Percentiles rank a stretch among this genome's conserved stretches.
Evolutionary conservation across 2,797 vertebrate genomes (phyloP).

Genomic region (Alca torda): DNA sequence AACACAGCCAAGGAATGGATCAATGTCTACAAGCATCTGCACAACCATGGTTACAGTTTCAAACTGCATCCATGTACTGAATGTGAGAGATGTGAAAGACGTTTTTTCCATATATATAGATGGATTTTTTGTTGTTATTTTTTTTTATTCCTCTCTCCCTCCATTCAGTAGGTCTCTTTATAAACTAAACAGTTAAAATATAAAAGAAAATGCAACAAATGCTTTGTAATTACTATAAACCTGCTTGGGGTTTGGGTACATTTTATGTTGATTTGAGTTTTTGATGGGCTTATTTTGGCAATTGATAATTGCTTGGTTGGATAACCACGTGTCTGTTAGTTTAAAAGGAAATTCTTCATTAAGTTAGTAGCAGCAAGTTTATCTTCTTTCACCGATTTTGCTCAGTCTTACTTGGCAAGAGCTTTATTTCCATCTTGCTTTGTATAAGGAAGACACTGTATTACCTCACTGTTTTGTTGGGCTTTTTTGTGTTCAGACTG

Average conservation of each 20-base stretch:
- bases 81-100: background rate
- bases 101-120: background rate
- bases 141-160: background rate
- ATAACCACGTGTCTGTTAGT: background rate
- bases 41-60: background rate
- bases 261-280: background rate
- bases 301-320: background rate
- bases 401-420: background rate
- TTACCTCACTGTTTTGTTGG: background rate
- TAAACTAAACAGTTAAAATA: background rate
- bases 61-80: background rate
- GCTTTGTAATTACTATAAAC: background rate
- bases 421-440: background rate
- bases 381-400: background rate
- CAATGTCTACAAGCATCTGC: slow-evolving; percentile 56
- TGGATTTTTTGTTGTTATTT: background rate
- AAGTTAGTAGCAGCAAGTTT: background rate
- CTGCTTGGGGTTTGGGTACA: background rate
- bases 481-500: background rate
- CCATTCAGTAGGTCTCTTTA: background rate
- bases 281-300: background rate
- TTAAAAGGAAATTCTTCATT: background rate
- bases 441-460: background rate
- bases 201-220: background rate
- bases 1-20: slow-evolving; percentile 46